Evolutionary conservation across 1,140 invertebrate species (phyloP), one percentile per base, ranked within the genome.

Genomic region (Yoshiicerus persimilis): DNA sequence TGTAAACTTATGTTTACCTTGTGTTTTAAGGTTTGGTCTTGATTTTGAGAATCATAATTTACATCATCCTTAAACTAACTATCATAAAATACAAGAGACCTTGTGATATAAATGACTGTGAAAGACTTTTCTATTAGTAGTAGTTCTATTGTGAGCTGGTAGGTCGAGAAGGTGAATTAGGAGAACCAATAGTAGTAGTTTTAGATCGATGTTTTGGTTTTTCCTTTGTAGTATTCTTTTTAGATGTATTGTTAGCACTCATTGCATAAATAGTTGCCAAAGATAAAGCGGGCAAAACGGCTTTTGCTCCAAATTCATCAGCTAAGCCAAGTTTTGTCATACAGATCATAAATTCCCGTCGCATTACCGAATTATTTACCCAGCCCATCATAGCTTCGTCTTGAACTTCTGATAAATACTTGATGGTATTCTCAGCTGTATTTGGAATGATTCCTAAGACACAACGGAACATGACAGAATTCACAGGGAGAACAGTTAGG

Each of bases 301-400:
- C 75, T 80, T 80, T 80, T 4, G 75, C 75, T 32, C 75, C 75
- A n/a, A 80, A 80, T 32, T 80, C 75, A 23, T 80, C 75, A 80
- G 30, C 75, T 4, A 80, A 32, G 9, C 32, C 30, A 36, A 80
- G 75, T 80, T 80, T 80, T 10, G 16, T 80, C 27, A 80, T 30
- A n/a, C 75, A 80, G 3, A 80, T 84, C 41, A 77, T 84, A 41
- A 56, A 89, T 41, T 89, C 88, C 47, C 86, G 64, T 36, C 86
- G 80, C 62, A 89, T 87, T 16, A 84, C 47, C 9, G 88, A 89
- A 77, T 89, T 87, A 36, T 87, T 89, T 1, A 89, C 47, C 88
- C 88, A 89, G 20, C 77, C 66, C 62, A 89, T 62, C 9, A n/a
- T 36, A 38, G 39, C 38, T 23, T 84, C 87, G 32, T 41, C 34